Percentiles rank a stretch among this genome's conserved stretches.
These are phyloP conservation scores for Danionella dracula DNA, from an alignment of 2,797 vertebrate genomes.

Conservation along the genomic window DNA sequence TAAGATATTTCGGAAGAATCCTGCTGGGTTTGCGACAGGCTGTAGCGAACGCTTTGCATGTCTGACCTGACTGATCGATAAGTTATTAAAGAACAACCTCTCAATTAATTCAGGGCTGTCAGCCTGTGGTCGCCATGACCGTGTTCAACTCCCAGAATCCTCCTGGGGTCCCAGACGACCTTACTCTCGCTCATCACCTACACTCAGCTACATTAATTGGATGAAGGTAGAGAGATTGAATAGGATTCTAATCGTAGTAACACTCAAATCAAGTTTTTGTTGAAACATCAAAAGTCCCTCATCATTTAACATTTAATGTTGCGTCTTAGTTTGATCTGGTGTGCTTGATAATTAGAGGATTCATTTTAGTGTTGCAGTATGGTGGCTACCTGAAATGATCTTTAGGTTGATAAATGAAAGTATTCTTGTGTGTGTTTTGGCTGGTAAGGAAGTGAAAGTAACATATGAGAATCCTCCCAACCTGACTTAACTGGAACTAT, in stretches of 20 bases:
- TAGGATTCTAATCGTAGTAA: neutral
- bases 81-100: constrained; percentile 90
- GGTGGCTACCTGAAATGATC: neutral
- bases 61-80: constrained; percentile 84
- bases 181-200: neutral
- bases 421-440: neutral
- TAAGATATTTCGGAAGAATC: constrained; percentile 71
- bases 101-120: constrained; percentile 88
- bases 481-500: constrained; percentile 25
- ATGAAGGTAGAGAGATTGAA: constrained; percentile 4
- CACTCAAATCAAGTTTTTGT: neutral
- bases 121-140: constrained; percentile 56
- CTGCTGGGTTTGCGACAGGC: constrained; percentile 64
- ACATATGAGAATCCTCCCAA: constrained; percentile 24
- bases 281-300: neutral
- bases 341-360: neutral
- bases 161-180: constrained; percentile 56
- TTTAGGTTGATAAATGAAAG: neutral
- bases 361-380: neutral
- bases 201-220: constrained; percentile 5
- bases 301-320: neutral
- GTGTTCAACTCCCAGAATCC: constrained; percentile 49
- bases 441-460: constrained; percentile 1
- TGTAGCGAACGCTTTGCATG: constrained; percentile 82
- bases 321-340: neutral